A percentile compares a stretch with the other conserved stretches of the same genome.
These are phyloP conservation scores for Burhinus oedicnemus DNA, from an alignment of 2,113 vertebrate species.

Conservation along the genomic window DNA sequence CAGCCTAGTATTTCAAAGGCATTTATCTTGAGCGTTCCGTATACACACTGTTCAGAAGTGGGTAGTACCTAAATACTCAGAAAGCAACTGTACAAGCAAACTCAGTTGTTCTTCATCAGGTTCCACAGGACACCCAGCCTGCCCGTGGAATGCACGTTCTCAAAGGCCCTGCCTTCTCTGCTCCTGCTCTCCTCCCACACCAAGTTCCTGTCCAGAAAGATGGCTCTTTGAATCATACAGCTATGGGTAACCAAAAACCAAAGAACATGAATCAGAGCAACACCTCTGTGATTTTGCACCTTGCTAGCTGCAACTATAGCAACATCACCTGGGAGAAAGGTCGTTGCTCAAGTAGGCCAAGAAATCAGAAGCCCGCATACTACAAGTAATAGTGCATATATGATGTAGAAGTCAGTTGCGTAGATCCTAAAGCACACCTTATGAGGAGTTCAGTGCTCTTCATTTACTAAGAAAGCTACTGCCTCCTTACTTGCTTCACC, in stretches of 20 bases:
- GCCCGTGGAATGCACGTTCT: not conserved
- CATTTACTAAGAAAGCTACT: not conserved
- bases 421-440: not conserved
- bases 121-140: not conserved
- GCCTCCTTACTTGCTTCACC: not conserved
- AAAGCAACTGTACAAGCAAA: not conserved
- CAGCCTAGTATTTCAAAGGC: not conserved
- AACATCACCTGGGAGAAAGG: not conserved
- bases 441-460: not conserved
- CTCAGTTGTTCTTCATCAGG: not conserved
- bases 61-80: not conserved
- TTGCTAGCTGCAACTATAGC: not conserved
- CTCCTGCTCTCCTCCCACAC: not conserved
- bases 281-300: not conserved
- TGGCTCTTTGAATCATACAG: not conserved
- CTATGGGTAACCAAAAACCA: not conserved
- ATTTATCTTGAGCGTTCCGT: not conserved
- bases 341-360: not conserved
- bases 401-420: not conserved
- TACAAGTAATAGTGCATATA: not conserved
- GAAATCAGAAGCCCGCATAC: not conserved
- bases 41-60: not conserved
- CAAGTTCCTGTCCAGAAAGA: not conserved
- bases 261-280: not conserved
- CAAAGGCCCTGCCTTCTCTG: not conserved